A percentile compares a stretch with the other conserved stretches of the same genome.
phyloP scores from a whole-genome alignment of 92 coral and sea anemone genomes.

The Galaxea fascicularis region DNA sequence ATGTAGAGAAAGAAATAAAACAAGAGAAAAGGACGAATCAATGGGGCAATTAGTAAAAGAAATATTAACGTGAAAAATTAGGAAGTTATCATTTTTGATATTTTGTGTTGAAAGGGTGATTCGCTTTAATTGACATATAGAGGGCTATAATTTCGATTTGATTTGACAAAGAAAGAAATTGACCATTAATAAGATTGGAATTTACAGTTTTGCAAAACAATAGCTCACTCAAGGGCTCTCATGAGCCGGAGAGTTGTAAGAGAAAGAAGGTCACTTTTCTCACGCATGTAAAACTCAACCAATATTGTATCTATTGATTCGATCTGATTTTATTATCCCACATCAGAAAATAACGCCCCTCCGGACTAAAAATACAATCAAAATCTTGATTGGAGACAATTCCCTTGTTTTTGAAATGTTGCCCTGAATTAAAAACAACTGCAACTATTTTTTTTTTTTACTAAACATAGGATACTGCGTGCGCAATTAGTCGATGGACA shows the following conservation, averaged over 20 bases:
- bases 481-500: not conserved
- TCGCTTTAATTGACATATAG: conserved; percentile 37
- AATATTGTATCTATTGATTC: conserved; percentile 30
- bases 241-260: conserved; percentile 14
- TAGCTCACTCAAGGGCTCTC: conserved; percentile 23
- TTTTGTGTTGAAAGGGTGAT: conserved; percentile 15
- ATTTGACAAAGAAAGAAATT: conserved; percentile 24
- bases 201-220: conserved; percentile 50
- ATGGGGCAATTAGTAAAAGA: not conserved
- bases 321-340: conserved; percentile 15
- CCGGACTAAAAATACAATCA: not conserved
- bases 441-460: not conserved
- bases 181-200: conserved; percentile 48
- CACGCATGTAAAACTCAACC: conserved; percentile 39
- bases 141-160: conserved; percentile 27
- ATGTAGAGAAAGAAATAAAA: too few relatives aligned
- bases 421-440: not conserved
- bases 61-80: not conserved
- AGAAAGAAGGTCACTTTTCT: conserved; percentile 12
- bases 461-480: too few relatives aligned
- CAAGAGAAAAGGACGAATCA: not conserved
- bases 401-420: not conserved
- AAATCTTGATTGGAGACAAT: not conserved
- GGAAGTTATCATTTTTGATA: not conserved
- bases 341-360: not conserved